Conservation (phyloP, 1,140 invertebrate genomes). For the Nomia melanderi region DNA sequence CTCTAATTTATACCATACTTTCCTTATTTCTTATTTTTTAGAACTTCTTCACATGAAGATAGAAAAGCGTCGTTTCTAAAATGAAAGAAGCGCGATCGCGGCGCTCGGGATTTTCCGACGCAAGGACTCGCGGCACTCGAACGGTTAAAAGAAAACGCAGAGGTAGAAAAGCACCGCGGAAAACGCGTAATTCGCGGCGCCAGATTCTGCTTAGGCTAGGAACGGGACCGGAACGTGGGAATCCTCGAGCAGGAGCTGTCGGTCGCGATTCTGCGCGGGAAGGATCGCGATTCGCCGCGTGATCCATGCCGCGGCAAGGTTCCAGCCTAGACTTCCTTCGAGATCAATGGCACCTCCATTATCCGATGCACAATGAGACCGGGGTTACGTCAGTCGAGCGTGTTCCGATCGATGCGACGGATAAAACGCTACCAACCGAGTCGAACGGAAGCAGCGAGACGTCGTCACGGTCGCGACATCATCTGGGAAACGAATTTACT, state of each 20-base stretch:
- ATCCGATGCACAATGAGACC: background rate
- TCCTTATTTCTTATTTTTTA: too few species aligned
- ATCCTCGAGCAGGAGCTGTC: background rate
- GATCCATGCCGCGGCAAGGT: background rate
- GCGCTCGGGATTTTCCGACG: too few species aligned
- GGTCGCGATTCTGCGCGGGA: background rate
- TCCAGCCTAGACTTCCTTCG: background rate
- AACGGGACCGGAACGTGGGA: slow-evolving; percentile 33
- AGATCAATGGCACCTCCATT: slow-evolving; percentile 2
- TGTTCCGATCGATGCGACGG: background rate
- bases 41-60: too few species aligned
- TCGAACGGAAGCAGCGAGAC: background rate
- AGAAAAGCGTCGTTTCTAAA: too few species aligned
- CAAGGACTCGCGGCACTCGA: too few species aligned
- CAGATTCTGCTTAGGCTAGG: background rate
- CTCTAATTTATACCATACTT: too few species aligned
- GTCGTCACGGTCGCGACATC: background rate
- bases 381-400: background rate
- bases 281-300: background rate
- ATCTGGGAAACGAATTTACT: background rate
- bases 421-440: background rate
- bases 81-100: too few species aligned
- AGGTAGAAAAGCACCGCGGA: background rate
- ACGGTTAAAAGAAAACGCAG: too few species aligned
- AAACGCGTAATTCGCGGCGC: background rate